Evolutionary conservation across 2,888 invertebrate species (phyloP).

Genomic region (Petrolisthes cinctipes): DNA sequence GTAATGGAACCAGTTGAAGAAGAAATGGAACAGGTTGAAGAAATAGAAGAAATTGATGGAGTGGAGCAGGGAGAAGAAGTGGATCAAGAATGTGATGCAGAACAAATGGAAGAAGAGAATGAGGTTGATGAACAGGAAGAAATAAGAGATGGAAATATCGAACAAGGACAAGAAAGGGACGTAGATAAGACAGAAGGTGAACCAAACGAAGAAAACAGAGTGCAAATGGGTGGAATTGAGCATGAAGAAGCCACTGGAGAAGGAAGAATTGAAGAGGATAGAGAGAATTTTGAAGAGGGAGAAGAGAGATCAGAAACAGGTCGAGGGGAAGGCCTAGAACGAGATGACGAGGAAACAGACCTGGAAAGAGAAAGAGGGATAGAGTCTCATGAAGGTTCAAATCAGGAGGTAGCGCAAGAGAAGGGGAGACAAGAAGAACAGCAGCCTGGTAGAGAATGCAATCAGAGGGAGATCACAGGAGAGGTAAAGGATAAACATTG

Average conservation of each 20-base stretch:
- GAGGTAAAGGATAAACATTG: neutral
- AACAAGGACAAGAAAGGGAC: neutral
- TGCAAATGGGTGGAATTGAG: neutral
- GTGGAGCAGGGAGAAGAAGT: conserved; percentile 3
- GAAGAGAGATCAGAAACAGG: neutral
- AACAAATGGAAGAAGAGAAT: conserved; percentile 3
- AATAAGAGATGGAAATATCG: neutral
- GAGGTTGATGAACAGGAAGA: conserved; percentile 24
- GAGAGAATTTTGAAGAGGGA: neutral
- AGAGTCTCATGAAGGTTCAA: conserved; percentile 7
- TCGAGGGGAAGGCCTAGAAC: neutral
- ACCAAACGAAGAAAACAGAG: conserved; percentile 1
- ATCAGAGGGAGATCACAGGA: conserved; percentile 7
- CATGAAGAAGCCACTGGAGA: neutral
- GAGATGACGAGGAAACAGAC: neutral
- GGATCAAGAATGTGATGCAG: conserved; percentile 26
- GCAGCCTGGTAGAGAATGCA: neutral
- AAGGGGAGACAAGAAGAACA: conserved; percentile 1
- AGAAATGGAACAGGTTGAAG: conserved; percentile 15
- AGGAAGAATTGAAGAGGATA: conserved; percentile 2
- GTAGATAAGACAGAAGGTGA: neutral
- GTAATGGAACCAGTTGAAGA: conserved; percentile 13
- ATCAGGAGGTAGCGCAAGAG: conserved; percentile 4
- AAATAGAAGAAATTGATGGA: conserved; percentile 15
- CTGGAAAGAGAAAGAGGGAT: neutral